Base-by-base conservation (phyloP, 1,140 invertebrate genomes). In the Laupala kohalensis region DNA sequence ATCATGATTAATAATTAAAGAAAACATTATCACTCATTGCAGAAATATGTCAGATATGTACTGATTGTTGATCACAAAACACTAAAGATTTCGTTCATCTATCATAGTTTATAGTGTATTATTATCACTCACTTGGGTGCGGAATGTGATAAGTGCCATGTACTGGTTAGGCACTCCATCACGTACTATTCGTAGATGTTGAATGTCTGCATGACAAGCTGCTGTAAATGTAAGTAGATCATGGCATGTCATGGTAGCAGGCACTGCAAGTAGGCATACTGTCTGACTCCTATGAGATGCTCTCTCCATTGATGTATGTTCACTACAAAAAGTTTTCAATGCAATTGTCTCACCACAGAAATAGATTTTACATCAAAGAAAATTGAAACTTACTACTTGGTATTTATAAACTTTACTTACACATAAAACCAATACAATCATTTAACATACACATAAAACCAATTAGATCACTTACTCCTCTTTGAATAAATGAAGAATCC, bases 201-300 rank as follows among this genome's bases (percentile, higher is more conserved):
- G 88, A 69, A 99, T 94, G 75, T 93, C 90, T 72, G 89, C 84
- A 79, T 95, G 91, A 79, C 95, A 96, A 25, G 97, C 94, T 0
- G 95, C 94, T 67, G 94, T 92, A 80, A 98, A 99, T n/a, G 90
- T 91, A 26, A 99, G 82, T 23, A 99, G 83, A 81, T 99, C 97
- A 77, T 95, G 90, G 74, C 95, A 96, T 12, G 93, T 95, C 77
- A 98, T 89, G 12, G 91, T 91, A 25, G 94, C 90, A 25, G 97
- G 97, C 24, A 99, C 93, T 62, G 93, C 91, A 30, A 99, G 80
- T 77, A 99, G 89, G 79, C 96, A 94, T 0, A 99, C 84, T 75
- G 95, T 94, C 76, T 94, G 88, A 78, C 91, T 94, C 73, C 91
- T 85, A 76, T 88, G 85, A 69, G 80, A 84, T 76, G 79, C 85